Percentiles rank a stretch among this genome's conserved stretches.
These are phyloP conservation scores for Malurus leucopterus DNA, from an alignment of 2,797 vertebrate genomes.

Conservation along the genomic window DNA sequence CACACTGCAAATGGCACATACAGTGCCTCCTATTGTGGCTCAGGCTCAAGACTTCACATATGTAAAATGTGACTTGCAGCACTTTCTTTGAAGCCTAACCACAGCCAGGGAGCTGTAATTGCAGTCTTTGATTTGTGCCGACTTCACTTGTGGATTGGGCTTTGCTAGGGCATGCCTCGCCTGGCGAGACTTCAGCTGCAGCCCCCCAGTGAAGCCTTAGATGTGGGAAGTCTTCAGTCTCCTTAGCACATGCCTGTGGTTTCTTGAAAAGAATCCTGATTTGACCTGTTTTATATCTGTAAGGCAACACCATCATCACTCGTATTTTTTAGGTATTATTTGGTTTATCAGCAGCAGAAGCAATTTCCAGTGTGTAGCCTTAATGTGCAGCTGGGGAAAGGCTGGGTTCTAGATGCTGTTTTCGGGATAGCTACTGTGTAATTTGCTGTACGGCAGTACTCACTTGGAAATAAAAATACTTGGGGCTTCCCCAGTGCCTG, in stretches of 20 bases:
- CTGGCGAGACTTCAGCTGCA: constrained; percentile 79
- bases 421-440: background rate
- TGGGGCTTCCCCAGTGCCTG: background rate
- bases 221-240: constrained; percentile 86
- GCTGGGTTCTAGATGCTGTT: background rate
- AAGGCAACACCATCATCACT: constrained; percentile 30
- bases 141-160: constrained; percentile 78
- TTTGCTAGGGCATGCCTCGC: constrained; percentile 75
- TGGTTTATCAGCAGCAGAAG: constrained; percentile 21
- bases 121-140: constrained; percentile 84
- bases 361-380: constrained; percentile 63
- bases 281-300: constrained; percentile 73
- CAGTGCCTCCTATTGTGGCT: constrained; percentile 71
- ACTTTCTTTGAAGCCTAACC: constrained; percentile 87
- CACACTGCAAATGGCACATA: constrained; percentile 28
- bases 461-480: background rate
- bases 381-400: background rate
- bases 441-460: background rate
- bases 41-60: constrained; percentile 63
- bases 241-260: constrained; percentile 86
- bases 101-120: constrained; percentile 84
- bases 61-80: constrained; percentile 74
- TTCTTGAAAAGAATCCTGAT: constrained; percentile 80
- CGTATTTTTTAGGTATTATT: background rate
- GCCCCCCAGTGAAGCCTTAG: constrained; percentile 84